Base-by-base conservation (phyloP, 1,140 invertebrate species). In the Drosophila bifasciata region DNA sequence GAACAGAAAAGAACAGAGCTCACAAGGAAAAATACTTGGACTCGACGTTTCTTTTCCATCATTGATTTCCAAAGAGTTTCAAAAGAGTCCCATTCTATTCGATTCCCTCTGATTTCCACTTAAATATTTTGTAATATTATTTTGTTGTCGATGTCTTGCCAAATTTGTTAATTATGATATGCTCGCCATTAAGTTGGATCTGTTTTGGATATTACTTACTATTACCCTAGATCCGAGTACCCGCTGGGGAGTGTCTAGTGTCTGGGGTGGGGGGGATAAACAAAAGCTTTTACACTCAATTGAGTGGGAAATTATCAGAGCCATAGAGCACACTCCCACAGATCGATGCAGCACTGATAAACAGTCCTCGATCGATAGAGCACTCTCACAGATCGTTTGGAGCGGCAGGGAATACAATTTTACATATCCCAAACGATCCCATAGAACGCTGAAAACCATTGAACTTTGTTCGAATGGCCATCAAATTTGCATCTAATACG, bases 401-500 rank as follows among this genome's bases (percentile, higher is more conserved):
- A 25, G 23, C 23, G 7, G 23, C 7, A 7, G 23, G 23, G 23
- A 25, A 32, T 32, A 32, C 8, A n/a, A n/a, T 32, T 9, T 1
- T 3, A 32, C 3, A 32, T 6, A 32, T 9, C 28, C 28, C 28
- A 9, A 9, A 25, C 9, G 28, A 32, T 32, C 28, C 2, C 28
- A 3, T 3, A 9, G 28, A 28, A 3, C 16, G 7, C 41, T 25
- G 32, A 58, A 56, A 86, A 70, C 73, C 81, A 85, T 86, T 85
- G 80, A 85, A 85, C 77, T 81, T 73, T 86, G n/a, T 81, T 74
- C 32, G 4, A 73, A 76, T 69, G 57, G 80, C 80, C 70, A 85
- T 85, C 76, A 86, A 85, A 85, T 86, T 85, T 86, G 77, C 61
- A 60, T 36, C 77, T 64, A 81, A 74, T 85, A 60, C 67, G 62